Evolutionary conservation across 23 tunicate species (phyloP).

Genomic region (Ciona savignyi): DNA sequence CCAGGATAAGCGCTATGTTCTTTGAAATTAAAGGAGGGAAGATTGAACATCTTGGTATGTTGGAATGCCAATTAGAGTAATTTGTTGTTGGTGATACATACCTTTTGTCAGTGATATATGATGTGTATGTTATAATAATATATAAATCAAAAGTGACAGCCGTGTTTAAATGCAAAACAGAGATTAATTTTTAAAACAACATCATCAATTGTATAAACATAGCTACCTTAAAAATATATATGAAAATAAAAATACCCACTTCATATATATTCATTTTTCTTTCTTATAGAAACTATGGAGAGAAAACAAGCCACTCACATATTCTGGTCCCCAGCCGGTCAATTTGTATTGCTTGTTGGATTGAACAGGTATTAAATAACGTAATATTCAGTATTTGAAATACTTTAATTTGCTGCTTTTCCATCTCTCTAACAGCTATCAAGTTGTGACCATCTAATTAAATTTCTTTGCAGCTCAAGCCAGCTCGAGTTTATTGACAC

Average conservation of each 20-base stretch:
- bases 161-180: background rate
- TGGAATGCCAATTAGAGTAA: too few relatives aligned
- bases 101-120: too few relatives aligned
- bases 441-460: background rate
- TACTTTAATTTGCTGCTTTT: too few relatives aligned
- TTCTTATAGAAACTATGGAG: constrained; percentile 72
- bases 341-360: constrained; percentile 81
- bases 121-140: too few relatives aligned
- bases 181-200: background rate
- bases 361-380: constrained; percentile 73
- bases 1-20: constrained; percentile 76
- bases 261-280: background rate
- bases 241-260: too few relatives aligned
- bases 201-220: too few relatives aligned
- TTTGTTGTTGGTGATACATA: too few relatives aligned
- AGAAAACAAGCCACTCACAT: constrained; percentile 88
- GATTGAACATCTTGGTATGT: constrained; percentile 79
- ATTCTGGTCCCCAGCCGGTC: constrained; percentile 99
- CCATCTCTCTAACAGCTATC: too few relatives aligned
- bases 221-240: too few relatives aligned
- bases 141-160: background rate
- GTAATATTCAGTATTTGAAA: background rate
- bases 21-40: constrained; percentile 89
- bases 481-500: constrained; percentile 87
- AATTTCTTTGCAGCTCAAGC: constrained; percentile 10